phyloP scores from a whole-genome alignment of 2,888 invertebrate species.

The Stenodera caucasica region DNA sequence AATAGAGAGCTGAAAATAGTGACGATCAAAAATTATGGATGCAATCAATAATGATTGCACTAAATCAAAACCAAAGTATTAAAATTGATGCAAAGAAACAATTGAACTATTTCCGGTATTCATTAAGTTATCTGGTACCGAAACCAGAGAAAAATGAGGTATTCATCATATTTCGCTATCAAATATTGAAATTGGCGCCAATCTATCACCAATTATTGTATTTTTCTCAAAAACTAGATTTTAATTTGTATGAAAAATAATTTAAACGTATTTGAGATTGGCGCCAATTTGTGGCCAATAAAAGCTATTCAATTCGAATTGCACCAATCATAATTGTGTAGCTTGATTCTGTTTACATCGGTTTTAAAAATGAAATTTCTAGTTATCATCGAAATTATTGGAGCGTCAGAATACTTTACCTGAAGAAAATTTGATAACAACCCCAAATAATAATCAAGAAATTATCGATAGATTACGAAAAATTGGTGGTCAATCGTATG shows the following conservation, averaged over 20 bases:
- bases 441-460: conserved; percentile 25
- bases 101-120: conserved; percentile 54
- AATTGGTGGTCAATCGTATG: conserved; percentile 47
- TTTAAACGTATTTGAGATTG: too few species aligned
- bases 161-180: background rate
- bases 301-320: background rate
- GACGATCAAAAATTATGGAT: conserved; percentile 59
- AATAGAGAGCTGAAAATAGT: conserved; percentile 56
- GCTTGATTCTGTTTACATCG: background rate
- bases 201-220: background rate
- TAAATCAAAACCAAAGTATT: conserved; percentile 46
- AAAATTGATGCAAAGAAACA: conserved; percentile 31
- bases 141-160: conserved; percentile 17
- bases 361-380: background rate
- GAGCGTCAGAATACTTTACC: conserved; percentile 33
- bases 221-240: too few species aligned
- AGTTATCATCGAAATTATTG: conserved; percentile 20
- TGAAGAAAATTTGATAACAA: conserved; percentile 6
- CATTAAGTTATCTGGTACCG: conserved; percentile 45
- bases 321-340: background rate
- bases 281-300: background rate
- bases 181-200: background rate
- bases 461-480: conserved; percentile 46
- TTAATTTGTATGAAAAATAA: too few species aligned
- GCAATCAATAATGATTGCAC: conserved; percentile 56